phyloP scores from a whole-genome alignment of 1,140 invertebrate species.

The Polypedilum pembai region DNA sequence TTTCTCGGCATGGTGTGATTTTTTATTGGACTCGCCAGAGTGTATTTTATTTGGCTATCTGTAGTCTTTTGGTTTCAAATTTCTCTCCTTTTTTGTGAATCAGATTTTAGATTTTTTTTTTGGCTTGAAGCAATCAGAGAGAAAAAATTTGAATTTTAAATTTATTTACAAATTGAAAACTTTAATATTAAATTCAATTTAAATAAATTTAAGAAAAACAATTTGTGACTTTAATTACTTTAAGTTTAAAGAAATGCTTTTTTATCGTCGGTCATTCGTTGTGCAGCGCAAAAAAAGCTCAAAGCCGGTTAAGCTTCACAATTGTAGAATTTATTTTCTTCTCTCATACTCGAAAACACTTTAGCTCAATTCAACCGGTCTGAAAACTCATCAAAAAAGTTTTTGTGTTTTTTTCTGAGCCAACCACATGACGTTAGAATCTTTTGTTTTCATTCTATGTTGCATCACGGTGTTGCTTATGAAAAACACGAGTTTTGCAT shows the following conservation, averaged over 20 bases:
- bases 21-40: neutral
- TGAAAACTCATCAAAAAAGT: constrained; percentile 26
- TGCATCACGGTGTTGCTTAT: neutral
- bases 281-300: neutral
- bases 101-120: neutral
- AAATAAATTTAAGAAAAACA: too few species aligned
- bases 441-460: neutral
- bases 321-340: neutral
- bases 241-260: neutral
- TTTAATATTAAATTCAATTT: too few species aligned
- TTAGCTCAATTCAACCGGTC: neutral
- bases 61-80: neutral
- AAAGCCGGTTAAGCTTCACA: neutral
- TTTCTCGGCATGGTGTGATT: neutral
- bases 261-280: neutral
- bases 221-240: too few species aligned
- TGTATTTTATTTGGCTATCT: constrained; percentile 6
- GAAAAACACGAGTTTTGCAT: neutral
- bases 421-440: constrained; percentile 18
- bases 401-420: neutral
- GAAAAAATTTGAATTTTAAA: neutral
- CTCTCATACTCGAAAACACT: neutral
- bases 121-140: neutral
- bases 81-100: neutral
- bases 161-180: too few species aligned